These are phyloP conservation scores for Anagyrus pseudococci DNA, from an alignment of 2,888 invertebrate species.

Conservation along the genomic window DNA sequence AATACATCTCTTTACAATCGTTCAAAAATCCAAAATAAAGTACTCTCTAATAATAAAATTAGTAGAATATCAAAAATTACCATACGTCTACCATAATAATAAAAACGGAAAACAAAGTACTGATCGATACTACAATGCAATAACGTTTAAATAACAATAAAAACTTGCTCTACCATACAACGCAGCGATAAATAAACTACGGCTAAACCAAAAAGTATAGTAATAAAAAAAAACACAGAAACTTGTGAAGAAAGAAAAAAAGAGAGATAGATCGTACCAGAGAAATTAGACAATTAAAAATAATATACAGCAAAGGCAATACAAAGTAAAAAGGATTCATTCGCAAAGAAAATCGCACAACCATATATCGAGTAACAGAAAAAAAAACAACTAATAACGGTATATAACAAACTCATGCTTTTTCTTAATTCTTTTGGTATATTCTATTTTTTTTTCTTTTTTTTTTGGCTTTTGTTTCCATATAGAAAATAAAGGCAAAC, in stretches of 20 bases:
- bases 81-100: too few species aligned
- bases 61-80: too few species aligned
- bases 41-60: too few species aligned
- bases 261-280: background rate
- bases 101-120: too few species aligned
- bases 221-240: constrained; percentile 4
- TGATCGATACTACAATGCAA: too few species aligned
- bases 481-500: constrained; percentile 42
- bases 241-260: constrained; percentile 10
- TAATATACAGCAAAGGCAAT: constrained; percentile 14
- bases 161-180: too few species aligned
- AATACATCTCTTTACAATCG: too few species aligned
- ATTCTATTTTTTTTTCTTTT: too few species aligned
- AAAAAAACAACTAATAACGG: constrained; percentile 12
- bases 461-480: too few species aligned
- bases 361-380: background rate
- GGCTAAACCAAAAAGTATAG: background rate
- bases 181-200: too few species aligned
- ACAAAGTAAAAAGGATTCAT: constrained; percentile 3
- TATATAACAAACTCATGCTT: constrained; percentile 39
- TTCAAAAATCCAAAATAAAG: too few species aligned
- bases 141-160: too few species aligned
- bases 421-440: constrained; percentile 24
- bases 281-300: background rate
- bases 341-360: background rate